phyloP scores from a whole-genome alignment of 2,888 invertebrate species.

The Automeris io region DNA sequence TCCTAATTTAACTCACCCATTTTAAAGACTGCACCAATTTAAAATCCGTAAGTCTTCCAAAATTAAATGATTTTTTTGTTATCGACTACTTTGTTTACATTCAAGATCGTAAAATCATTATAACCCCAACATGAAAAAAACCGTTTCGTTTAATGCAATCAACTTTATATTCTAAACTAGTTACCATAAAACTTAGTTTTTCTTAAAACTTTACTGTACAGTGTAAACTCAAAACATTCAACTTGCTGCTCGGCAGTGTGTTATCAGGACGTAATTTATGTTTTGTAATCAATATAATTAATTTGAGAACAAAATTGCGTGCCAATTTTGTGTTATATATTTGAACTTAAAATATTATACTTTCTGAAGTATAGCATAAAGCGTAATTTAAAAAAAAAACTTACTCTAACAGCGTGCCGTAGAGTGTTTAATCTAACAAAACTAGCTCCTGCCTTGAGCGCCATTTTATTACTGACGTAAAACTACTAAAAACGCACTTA shows the following conservation, averaged over 20 bases:
- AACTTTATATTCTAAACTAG: constrained; percentile 4
- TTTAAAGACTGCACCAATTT: background rate
- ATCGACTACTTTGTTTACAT: constrained; percentile 1
- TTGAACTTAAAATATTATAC: no score
- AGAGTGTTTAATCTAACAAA: constrained; percentile 40
- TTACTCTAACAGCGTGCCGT: constrained; percentile 42
- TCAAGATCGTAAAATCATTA: constrained; percentile 3
- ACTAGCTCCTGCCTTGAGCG: constrained; percentile 50
- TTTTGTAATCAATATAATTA: no score
- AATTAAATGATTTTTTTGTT: background rate
- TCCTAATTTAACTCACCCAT: background rate
- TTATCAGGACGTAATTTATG: no score
- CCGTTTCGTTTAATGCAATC: background rate
- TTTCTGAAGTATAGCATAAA: no score
- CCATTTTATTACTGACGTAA: constrained; percentile 49
- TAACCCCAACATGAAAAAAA: constrained; percentile 3
- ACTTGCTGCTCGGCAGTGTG: constrained; percentile 1
- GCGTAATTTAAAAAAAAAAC: constrained; percentile 18
- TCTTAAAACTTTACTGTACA: background rate
- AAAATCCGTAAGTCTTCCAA: background rate
- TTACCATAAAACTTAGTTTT: constrained; percentile 3
- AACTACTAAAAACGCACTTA: constrained; percentile 19
- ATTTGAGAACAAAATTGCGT: no score
- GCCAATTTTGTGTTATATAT: no score
- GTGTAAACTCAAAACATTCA: constrained; percentile 11